Evolutionary conservation across 1,140 invertebrate species (phyloP), one percentile per base, ranked within the genome.

Genomic region (Trichogramma pretiosum): DNA sequence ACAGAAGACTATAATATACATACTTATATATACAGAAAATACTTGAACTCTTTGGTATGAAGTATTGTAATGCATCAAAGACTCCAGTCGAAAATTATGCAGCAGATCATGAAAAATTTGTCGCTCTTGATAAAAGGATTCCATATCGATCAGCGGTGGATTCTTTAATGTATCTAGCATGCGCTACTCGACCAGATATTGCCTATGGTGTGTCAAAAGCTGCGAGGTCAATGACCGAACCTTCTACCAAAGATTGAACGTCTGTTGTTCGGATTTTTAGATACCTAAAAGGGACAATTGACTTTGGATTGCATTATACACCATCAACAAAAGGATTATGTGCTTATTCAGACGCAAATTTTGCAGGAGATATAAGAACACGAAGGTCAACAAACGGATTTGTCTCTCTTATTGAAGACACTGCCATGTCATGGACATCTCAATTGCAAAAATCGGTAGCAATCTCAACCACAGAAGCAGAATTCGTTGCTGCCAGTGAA

Each of bases 331-430:
- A n/a, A n/a, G n/a, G n/a, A n/a, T n/a, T n/a, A n/a, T n/a, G n/a
- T n/a, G n/a, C n/a, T n/a, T n/a, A n/a, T n/a, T n/a, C n/a, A n/a
- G 57, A 60, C 33, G 44, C 57, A 21, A 52, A 58, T 43, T 58
- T 35, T 43, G 53, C 46, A 19, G 48, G 33, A 18, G 53, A 59
- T 40, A 23, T 26, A 26, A 36, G 17, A 21, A 57, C 52, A 35
- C 28, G 59, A 19, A 58, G 50, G 46, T 58, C 55, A 19, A 52
- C 54, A 7, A 58, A 53, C 23, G 57, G 59, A 1, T 52, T n/a
- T 35, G 38, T 58, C 7, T 23, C 56, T 30, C 35, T 42, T 19
- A 22, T 58, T 34, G 42, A 5, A 32, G 34, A 24, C 11, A 45
- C 39, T 37, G 17, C 47, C 8, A 35, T 64, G n/a, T 10, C 40